phyloP scores from a whole-genome alignment of 2,113 vertebrate genomes.

The Collichthys lucidus region DNA sequence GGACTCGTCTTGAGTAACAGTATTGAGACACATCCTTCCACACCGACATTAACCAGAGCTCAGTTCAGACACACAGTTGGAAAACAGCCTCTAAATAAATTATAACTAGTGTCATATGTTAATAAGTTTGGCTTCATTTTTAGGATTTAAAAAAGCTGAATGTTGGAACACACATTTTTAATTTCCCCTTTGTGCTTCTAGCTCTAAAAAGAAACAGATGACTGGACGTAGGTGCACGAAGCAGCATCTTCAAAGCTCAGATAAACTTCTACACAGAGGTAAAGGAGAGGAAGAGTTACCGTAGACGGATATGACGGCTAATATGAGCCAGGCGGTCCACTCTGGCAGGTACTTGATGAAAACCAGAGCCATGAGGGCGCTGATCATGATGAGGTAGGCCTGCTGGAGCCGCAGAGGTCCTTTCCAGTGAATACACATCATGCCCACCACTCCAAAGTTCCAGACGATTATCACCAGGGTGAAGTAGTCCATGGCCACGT shows the following conservation, averaged over 20 bases:
- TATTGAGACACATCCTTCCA: conserved; percentile 3
- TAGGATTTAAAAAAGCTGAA: neutral
- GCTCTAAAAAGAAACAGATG: conserved; percentile 31
- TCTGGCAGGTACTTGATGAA: conserved; percentile 99
- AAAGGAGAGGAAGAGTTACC: conserved; percentile 79
- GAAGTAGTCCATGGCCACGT: conserved; percentile 96
- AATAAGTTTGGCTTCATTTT: neutral
- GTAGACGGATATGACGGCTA: conserved; percentile 97
- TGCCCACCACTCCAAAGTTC: conserved; percentile 99
- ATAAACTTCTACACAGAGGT: neutral
- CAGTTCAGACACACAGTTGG: neutral
- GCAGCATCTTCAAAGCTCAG: conserved; percentile 14
- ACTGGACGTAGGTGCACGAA: neutral
- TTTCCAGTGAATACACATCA: conserved; percentile 99
- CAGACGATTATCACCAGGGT: conserved; percentile 93
- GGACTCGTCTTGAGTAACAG: conserved; percentile 4
- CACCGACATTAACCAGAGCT: neutral
- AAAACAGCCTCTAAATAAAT: neutral
- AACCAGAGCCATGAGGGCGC: conserved; percentile 98
- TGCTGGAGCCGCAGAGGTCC: conserved; percentile 97
- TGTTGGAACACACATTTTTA: neutral
- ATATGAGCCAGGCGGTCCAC: conserved; percentile 98
- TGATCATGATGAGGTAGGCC: conserved; percentile 99
- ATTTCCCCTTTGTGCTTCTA: accelerated
- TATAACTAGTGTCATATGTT: neutral